A percentile compares a stretch with the other conserved stretches of the same genome.
These are phyloP conservation scores for Tenebrosternarchus preto DNA, from an alignment of 2,113 vertebrate species.

Conservation along the genomic window DNA sequence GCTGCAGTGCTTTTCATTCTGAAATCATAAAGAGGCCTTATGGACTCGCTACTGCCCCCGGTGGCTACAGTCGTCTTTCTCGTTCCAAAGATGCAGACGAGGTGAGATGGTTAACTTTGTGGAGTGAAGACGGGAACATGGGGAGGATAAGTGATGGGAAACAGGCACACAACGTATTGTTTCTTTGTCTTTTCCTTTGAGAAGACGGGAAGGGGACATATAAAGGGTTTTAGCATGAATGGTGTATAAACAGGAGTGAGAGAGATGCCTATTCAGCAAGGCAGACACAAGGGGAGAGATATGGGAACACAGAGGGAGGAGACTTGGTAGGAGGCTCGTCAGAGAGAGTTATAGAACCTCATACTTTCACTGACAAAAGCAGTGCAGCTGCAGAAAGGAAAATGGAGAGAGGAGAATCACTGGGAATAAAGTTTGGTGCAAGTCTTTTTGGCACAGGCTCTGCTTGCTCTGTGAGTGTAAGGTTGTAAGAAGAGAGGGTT, in stretches of 20 bases:
- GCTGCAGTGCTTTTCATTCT: conserved; percentile 35
- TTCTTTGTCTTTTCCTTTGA: too few relatives aligned
- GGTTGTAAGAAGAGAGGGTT: background rate
- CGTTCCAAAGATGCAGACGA: background rate
- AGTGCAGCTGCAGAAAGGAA: background rate
- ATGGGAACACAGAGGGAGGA: background rate
- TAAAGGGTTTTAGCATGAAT: too few relatives aligned
- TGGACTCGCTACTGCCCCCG: conserved; percentile 15
- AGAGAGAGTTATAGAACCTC: background rate
- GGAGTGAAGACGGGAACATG: background rate
- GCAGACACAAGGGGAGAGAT: background rate
- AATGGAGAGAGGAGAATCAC: background rate
- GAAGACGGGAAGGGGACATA: too few relatives aligned
- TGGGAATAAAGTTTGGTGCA: conserved; percentile 31
- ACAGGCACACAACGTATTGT: too few relatives aligned
- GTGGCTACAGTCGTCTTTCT: conserved; percentile 4
- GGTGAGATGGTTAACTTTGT: conserved; percentile 5
- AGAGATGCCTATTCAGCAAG: too few relatives aligned
- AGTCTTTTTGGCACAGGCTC: conserved; percentile 18
- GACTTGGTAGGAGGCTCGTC: too few relatives aligned
- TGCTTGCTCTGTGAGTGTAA: conserved; percentile 14
- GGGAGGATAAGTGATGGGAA: background rate
- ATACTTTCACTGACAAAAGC: conserved; percentile 11
- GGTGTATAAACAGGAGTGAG: too few relatives aligned
- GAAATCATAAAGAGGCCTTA: conserved; percentile 24